Base-by-base conservation (phyloP, 2,113 vertebrate species). In the Phalacrocorax carbo region DNA sequence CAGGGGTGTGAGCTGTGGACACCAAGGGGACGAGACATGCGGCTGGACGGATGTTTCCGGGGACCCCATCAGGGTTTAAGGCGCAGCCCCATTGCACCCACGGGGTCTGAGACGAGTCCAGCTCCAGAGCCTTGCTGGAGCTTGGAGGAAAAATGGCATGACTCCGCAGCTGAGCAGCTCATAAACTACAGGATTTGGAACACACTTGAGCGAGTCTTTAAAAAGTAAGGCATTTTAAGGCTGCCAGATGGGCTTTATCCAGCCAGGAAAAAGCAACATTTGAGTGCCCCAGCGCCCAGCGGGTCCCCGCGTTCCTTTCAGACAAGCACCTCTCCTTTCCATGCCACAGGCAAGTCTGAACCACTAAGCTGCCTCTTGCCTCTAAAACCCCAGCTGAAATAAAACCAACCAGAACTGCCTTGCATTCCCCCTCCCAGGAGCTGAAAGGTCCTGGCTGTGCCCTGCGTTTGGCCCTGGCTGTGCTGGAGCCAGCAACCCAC, bases 1-100 rank as follows among this genome's bases (percentile, higher is more conserved):
- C 99, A 0, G 99, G 99, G 42, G 99, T 99, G 97, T 99, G 99
- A 88, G 99, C 99, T 99, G 97, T 54, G 65, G 95, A 72, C 78
- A 96, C n/a, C 94, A 64, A 86, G 42, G 25, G 54, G 26, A 85
- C 82, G 77, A 94, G 58, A 91, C 5, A 36, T 0, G 0, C 2
- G 19, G 78, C 36, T 79, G 46, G 44, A 30, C 5, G 36, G 54
- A 77, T 29, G 54, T 21, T 65, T 92, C 44, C 23, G 44, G 69
- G 54, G 36, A 65, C 49, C 25, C 71, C 18, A 5, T 1, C 23
- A 22, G n/a, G 19, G 19, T 0, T 42, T 57, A 54, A 34, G 34
- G 15, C 0, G 4, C 46, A 75, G 51, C 11, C 29, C 19, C 38
- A 8, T 1, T 15, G 30, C 42, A 62, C 48, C 36, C 36, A 36